Evolutionary conservation across 2,888 invertebrate genomes (phyloP).

Genomic region (Ischnura elegans): DNA sequence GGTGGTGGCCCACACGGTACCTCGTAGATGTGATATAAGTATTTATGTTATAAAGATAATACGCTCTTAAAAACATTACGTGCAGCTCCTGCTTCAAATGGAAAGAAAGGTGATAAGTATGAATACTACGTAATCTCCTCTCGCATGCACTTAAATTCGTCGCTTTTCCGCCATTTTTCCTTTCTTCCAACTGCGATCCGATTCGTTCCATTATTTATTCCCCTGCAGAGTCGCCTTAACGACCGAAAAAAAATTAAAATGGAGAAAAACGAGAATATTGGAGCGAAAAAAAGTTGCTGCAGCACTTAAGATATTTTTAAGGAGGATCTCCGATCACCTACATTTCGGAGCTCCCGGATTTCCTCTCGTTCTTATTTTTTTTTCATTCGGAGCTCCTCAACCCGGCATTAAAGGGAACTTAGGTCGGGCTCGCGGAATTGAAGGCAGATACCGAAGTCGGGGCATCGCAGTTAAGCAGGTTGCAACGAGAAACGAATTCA

Average conservation of each 20-base stretch:
- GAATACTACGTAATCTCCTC: neutral
- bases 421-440: neutral
- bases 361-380: neutral
- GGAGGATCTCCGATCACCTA: conserved; percentile 29
- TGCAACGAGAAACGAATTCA: too few species aligned
- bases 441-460: neutral
- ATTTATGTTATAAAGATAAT: too few species aligned
- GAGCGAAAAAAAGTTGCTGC: neutral
- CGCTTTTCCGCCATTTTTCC: neutral
- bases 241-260: neutral
- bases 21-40: too few species aligned
- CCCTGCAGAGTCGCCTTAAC: neutral
- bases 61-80: too few species aligned
- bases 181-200: neutral
- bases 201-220: neutral
- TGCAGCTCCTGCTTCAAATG: too few species aligned
- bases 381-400: neutral
- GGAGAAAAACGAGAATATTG: conserved; percentile 37
- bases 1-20: too few species aligned
- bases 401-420: neutral
- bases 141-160: neutral
- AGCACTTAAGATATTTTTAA: conserved; percentile 19
- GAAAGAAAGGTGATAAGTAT: too few species aligned
- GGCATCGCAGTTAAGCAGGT: neutral
- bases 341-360: neutral